phyloP scores from a whole-genome alignment of 2,888 invertebrate species.

The Standfussiana lucernea region DNA sequence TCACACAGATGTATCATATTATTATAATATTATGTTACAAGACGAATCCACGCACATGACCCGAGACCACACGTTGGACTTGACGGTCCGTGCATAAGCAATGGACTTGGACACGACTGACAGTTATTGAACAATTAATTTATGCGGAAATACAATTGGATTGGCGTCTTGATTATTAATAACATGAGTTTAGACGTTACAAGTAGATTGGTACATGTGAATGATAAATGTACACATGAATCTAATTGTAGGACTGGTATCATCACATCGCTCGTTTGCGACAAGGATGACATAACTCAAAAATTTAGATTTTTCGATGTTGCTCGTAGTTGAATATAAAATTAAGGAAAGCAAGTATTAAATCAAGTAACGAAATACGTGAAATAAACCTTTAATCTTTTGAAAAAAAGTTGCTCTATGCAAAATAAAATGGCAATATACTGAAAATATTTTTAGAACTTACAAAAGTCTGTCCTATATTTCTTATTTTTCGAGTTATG shows the following conservation, averaged over 20 bases:
- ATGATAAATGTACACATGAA: background rate
- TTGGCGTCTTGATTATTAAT: constrained; percentile 53
- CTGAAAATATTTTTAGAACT: no score
- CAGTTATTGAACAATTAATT: constrained; percentile 55
- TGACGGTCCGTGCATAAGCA: constrained; percentile 40
- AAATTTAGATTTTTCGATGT: no score
- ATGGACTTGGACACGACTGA: constrained; percentile 36
- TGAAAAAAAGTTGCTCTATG: no score
- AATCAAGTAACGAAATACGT: no score
- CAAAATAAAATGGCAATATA: no score
- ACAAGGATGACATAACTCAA: no score
- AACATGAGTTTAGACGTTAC: constrained; percentile 39
- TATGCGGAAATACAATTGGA: constrained; percentile 40
- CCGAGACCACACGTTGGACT: constrained; percentile 4
- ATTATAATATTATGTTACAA: constrained; percentile 1
- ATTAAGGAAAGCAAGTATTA: no score
- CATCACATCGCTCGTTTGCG: background rate
- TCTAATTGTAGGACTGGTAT: background rate
- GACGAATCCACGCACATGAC: background rate
- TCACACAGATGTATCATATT: background rate
- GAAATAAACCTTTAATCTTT: no score
- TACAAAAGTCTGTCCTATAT: no score
- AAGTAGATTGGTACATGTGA: constrained; percentile 11
- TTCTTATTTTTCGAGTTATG: no score
- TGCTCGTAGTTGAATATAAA: no score